These are phyloP conservation scores for Silvanus unidentatus DNA, from an alignment of 2,888 invertebrate genomes.

Conservation along the genomic window DNA sequence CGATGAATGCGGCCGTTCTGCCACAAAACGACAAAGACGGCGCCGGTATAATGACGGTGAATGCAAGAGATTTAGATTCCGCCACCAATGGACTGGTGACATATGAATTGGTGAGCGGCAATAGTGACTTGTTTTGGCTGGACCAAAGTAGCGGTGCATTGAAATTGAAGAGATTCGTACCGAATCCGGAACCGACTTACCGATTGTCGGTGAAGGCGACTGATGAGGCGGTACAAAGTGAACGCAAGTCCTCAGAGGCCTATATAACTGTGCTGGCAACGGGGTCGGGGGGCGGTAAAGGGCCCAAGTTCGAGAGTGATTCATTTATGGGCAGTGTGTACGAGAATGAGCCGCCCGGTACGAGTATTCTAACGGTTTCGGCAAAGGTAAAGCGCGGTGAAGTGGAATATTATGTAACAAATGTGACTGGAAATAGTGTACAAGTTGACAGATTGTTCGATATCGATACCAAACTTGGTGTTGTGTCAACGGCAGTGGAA, in stretches of 20 bases:
- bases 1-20: constrained; percentile 86
- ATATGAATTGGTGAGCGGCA: constrained; percentile 77
- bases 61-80: constrained; percentile 83
- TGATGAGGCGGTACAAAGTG: constrained; percentile 85
- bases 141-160: constrained; percentile 76
- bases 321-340: constrained; percentile 71
- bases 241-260: constrained; percentile 80
- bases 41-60: constrained; percentile 68
- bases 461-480: constrained; percentile 82
- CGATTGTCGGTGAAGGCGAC: constrained; percentile 82
- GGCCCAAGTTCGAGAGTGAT: constrained; percentile 59
- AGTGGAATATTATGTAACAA: constrained; percentile 87
- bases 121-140: constrained; percentile 71
- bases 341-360: constrained; percentile 85
- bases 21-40: constrained; percentile 58
- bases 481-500: constrained; percentile 76
- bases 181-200: constrained; percentile 66
- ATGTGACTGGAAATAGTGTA: constrained; percentile 66
- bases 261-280: constrained; percentile 74
- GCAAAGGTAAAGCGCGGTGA: constrained; percentile 62
- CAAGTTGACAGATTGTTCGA: constrained; percentile 87
- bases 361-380: constrained; percentile 74
- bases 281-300: constrained; percentile 52
- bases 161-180: constrained; percentile 56
- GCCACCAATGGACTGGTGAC: constrained; percentile 89